Evolutionary conservation across 1,140 invertebrate genomes (phyloP).

Genomic region (Harpegnathos saltator): DNA sequence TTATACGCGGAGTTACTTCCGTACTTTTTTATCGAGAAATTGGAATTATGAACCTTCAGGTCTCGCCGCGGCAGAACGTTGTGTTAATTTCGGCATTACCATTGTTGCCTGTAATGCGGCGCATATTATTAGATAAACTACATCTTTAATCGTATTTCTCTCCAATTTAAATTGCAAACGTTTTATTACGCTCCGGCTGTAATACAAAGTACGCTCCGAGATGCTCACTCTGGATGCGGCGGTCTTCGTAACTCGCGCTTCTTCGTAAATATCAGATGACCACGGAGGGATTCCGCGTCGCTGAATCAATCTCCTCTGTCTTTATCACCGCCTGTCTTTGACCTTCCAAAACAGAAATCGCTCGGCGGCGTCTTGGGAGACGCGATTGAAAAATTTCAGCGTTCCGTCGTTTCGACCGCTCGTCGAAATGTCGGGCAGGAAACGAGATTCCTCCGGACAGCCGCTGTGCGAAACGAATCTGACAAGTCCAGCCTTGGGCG

Average conservation of each 20-base stretch:
- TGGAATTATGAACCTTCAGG: not conserved
- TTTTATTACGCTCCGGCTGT: not conserved
- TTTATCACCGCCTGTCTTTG: slow-evolving; percentile 43
- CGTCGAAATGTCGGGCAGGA: slow-evolving; percentile 15
- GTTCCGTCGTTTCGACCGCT: slow-evolving; percentile 25
- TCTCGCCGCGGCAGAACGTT: not conserved
- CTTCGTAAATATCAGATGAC: slow-evolving; percentile 75
- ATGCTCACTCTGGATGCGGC: no score
- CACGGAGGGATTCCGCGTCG: slow-evolving; percentile 55
- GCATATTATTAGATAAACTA: not conserved
- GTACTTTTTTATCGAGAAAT: not conserved
- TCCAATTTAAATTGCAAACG: not conserved
- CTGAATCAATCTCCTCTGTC: slow-evolving; percentile 66
- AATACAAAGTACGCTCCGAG: slow-evolving; percentile 18
- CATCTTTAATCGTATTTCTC: not conserved
- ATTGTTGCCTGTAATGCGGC: not conserved
- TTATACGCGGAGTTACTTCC: not conserved
- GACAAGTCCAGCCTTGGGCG: not conserved
- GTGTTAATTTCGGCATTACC: not conserved
- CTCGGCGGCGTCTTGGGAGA: slow-evolving; percentile 16
- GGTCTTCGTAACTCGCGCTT: slow-evolving; percentile 60
- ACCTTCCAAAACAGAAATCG: slow-evolving; percentile 46
- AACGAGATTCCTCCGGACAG: not conserved
- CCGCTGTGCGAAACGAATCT: not conserved
- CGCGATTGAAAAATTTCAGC: slow-evolving; percentile 58